Evolutionary conservation across 2,797 vertebrate species (phyloP), one percentile per base, ranked within the genome.

Genomic region (Cyclopterus lumpus): DNA sequence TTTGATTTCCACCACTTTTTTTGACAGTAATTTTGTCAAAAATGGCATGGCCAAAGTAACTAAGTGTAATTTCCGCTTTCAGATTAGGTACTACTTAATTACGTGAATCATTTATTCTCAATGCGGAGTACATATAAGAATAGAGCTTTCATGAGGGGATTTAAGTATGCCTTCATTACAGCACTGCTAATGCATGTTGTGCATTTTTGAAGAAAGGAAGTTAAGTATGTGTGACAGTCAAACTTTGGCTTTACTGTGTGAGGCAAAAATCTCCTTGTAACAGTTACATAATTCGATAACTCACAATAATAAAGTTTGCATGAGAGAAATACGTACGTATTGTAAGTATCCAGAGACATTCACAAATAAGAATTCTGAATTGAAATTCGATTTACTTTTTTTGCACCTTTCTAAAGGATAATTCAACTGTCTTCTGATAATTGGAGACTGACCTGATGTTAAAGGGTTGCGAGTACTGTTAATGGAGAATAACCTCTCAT

Each of bases 1-100:
- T 90, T 87, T 87, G 88, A 93, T 93, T 89, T 86, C 79, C 74
- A 67, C 75, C 86, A 78, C 75, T 86, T 89, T 91, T n/a, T 89
- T 85, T 85, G 83, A 84, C 81, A 87, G 88, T 75, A 83, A 90
- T 90, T 90, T 91, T 88, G 91, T 89, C 88, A 83, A 64, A 89
- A 87, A 89, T 82, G 71, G 84, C 75, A 67, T 32, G 44, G 63
- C 51, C 70, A 66, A 59, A 80, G 79, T 84, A 89, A 88, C 78
- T 86, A 79, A 76, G 82, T 83, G 75, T 77, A 68, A 84, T 86
- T 84, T 86, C 36, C 75, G 61, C 55, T 87, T 86, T 90, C 67
- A 83, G 73, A 88, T 87, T 84, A 91, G 73, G 62, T 66, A 86
- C 60, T 44, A 68, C 58, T 69, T 81, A 82, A 67, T 87, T 42